phyloP scores from a whole-genome alignment of 2,113 vertebrate species.

The Patagioenas fasciata region DNA sequence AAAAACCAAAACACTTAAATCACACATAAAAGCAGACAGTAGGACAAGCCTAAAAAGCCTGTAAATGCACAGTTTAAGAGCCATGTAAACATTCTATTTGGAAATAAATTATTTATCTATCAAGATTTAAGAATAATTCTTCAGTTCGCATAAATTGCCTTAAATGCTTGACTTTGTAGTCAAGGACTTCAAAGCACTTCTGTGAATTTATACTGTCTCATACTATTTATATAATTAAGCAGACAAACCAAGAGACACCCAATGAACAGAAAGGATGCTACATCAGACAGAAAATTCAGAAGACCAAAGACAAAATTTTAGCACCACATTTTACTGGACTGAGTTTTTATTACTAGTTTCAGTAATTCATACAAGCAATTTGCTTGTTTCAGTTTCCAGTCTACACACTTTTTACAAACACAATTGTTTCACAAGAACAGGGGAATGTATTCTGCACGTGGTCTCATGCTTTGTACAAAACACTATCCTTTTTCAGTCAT shows the following conservation, averaged over 20 bases:
- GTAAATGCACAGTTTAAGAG: not conserved
- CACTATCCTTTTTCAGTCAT: accelerated
- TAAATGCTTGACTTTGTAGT: not conserved
- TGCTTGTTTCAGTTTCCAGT: not conserved
- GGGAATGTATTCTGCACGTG: not conserved
- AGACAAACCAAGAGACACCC: not conserved
- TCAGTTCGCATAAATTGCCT: not conserved
- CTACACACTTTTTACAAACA: not conserved
- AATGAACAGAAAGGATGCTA: not conserved
- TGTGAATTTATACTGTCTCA: not conserved
- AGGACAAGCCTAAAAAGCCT: not conserved
- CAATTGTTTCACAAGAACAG: not conserved
- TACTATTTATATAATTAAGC: not conserved
- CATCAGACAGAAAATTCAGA: not conserved
- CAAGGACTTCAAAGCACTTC: not conserved
- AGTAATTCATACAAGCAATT: not conserved
- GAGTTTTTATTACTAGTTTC: not conserved
- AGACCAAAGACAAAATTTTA: not conserved
- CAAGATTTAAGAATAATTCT: not conserved
- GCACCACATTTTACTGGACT: not conserved
- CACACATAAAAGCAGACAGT: not conserved
- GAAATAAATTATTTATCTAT: not conserved
- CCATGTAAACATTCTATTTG: not conserved
- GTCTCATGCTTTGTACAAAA: not conserved
- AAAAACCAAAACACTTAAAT: not conserved